These are phyloP conservation scores for Phrynosoma platyrhinos DNA, from an alignment of 2,113 vertebrate genomes.

Conservation along the genomic window DNA sequence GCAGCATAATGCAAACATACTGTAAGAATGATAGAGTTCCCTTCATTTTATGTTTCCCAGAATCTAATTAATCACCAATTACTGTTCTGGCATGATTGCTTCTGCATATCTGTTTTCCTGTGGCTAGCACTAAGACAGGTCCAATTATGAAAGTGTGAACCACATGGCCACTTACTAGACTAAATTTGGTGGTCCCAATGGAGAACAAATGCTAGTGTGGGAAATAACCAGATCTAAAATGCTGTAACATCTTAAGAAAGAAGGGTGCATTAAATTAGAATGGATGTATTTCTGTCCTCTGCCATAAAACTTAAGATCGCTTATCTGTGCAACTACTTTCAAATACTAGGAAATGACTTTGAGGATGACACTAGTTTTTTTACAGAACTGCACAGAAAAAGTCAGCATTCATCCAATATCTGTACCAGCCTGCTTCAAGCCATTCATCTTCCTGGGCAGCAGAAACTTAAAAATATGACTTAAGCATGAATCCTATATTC, in stretches of 20 bases:
- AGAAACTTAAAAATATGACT: background rate
- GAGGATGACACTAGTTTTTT: background rate
- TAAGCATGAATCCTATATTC: too few relatives aligned
- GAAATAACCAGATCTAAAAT: background rate
- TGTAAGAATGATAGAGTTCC: background rate
- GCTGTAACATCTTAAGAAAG: background rate
- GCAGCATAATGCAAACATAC: too few relatives aligned
- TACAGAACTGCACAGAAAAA: background rate
- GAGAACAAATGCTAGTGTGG: background rate
- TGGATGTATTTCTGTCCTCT: background rate
- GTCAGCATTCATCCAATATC: background rate
- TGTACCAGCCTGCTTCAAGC: background rate
- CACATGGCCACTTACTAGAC: background rate
- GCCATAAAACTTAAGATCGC: background rate
- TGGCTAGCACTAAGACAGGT: background rate
- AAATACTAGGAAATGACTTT: background rate
- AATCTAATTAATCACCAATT: background rate
- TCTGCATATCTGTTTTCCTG: background rate
- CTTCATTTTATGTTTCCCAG: background rate
- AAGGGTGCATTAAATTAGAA: background rate
- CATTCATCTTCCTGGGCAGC: background rate
- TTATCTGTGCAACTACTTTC: constrained; percentile 4
- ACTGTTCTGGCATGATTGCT: background rate
- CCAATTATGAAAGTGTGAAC: background rate
- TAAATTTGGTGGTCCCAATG: background rate